phyloP scores from a whole-genome alignment of 2,113 vertebrate species.

The Gavialis gangeticus region DNA sequence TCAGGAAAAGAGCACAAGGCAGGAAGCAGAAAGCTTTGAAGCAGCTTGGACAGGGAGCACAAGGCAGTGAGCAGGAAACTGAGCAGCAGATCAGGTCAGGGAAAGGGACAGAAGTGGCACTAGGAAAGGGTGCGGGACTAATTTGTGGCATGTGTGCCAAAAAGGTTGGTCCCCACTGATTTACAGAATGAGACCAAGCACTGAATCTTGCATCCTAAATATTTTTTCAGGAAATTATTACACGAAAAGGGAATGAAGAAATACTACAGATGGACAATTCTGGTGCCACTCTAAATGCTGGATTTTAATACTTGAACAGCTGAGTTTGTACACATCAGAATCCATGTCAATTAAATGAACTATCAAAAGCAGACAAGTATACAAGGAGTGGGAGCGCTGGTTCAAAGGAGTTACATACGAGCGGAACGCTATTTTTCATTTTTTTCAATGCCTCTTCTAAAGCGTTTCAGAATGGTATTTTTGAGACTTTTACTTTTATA shows the following conservation, averaged over 20 bases:
- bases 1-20: too few species aligned
- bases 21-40: too few species aligned
- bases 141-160: too few species aligned
- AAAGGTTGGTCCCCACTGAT: too few species aligned
- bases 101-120: too few species aligned
- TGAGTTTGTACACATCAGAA: not conserved
- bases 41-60: too few species aligned
- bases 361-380: not conserved
- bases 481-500: fast-evolving
- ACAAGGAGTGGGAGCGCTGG: not conserved
- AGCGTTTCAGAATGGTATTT: not conserved
- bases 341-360: not conserved
- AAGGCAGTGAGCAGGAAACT: too few species aligned
- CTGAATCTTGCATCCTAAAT: not conserved
- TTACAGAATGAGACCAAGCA: not conserved
- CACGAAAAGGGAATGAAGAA: not conserved
- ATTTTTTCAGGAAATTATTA: not conserved
- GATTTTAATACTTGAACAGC: not conserved
- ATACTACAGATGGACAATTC: not conserved
- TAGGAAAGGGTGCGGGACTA: too few species aligned
- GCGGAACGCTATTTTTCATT: too few species aligned
- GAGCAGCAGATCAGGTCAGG: too few species aligned
- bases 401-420: not conserved
- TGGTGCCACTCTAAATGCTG: not conserved
- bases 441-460: not conserved